These are phyloP conservation scores for Capreolus pygargus DNA, from an alignment of 2,113 vertebrate species.

Conservation along the genomic window DNA sequence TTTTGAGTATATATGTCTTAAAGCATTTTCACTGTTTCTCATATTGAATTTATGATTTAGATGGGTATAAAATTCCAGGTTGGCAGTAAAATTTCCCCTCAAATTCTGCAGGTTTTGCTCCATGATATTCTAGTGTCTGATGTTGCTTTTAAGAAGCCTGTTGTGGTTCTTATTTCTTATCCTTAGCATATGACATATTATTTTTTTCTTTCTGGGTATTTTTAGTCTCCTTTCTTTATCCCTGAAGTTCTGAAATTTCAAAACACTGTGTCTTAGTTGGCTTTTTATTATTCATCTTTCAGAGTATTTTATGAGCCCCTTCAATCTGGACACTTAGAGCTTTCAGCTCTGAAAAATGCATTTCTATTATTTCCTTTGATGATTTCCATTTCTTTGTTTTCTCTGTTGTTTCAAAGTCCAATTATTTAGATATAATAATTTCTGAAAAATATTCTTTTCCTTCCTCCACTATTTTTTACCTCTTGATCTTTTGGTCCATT, in stretches of 20 bases:
- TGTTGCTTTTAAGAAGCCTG: neutral
- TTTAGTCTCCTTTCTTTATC: neutral
- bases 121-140: neutral
- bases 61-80: neutral
- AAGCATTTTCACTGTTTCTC: neutral
- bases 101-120: neutral
- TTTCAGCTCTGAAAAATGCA: neutral
- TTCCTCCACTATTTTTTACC: neutral
- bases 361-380: neutral
- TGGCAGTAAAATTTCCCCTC: neutral
- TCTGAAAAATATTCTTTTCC: neutral
- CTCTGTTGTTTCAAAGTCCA: neutral
- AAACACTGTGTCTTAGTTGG: neutral
- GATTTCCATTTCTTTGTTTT: neutral
- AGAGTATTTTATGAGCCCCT: neutral
- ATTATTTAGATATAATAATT: neutral
- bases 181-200: neutral
- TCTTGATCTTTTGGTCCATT: slow-evolving; percentile 16
- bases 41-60: neutral
- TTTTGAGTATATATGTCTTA: neutral
- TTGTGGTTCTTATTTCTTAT: neutral
- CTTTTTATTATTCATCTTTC: neutral
- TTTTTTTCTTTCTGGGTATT: neutral
- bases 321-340: neutral
- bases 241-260: neutral